Conservation (phyloP, 2,888 invertebrate species). For the Erebia palarica region DNA sequence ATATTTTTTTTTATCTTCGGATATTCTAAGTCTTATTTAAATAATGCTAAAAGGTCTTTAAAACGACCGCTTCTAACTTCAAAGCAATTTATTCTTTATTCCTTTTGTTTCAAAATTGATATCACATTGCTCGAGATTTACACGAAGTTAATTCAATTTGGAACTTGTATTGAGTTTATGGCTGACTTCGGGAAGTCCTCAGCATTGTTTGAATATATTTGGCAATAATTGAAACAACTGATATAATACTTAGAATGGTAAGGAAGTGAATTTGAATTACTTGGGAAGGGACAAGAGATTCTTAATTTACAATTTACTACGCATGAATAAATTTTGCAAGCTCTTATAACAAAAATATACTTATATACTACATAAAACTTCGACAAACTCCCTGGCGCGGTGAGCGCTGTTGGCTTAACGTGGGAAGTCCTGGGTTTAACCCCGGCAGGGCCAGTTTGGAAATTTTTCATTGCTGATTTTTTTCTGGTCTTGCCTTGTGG, state of each 20-base stretch:
- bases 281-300: neutral
- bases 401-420: no score
- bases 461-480: no score
- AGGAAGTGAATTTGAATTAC: constrained; percentile 25
- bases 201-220: constrained; percentile 47
- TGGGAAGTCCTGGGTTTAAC: no score
- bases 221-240: constrained; percentile 48
- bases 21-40: constrained; percentile 49
- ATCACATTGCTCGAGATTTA: neutral
- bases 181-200: constrained; percentile 42
- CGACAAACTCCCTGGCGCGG: no score
- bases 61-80: neutral
- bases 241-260: constrained; percentile 41
- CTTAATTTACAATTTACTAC: neutral
- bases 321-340: neutral
- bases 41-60: constrained; percentile 2
- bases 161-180: constrained; percentile 39
- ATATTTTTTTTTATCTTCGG: no score
- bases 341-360: neutral
- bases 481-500: no score
- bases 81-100: neutral
- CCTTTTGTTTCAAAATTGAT: neutral
- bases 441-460: no score
- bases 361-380: neutral
- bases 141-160: constrained; percentile 36